Conservation (phyloP, 2,113 vertebrate species). For the Acinonyx jubatus region DNA sequence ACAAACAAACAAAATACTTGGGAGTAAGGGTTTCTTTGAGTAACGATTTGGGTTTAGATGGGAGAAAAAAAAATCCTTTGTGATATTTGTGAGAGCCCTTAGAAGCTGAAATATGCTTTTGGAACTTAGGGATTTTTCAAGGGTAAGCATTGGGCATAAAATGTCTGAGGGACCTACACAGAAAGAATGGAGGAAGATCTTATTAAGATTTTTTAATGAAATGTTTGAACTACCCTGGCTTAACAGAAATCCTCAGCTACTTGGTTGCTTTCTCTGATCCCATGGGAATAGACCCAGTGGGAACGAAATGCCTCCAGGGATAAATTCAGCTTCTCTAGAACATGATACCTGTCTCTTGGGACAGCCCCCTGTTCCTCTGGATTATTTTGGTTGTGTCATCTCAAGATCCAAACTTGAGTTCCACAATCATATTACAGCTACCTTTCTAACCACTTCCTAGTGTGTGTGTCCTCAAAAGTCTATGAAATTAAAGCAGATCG, state of each 20-base stretch:
- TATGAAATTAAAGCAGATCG: neutral
- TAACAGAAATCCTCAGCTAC: neutral
- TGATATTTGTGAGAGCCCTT: neutral
- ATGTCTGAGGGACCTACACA: neutral
- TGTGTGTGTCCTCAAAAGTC: neutral
- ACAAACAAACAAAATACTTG: constrained; percentile 28
- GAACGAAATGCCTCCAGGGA: neutral
- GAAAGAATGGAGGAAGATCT: neutral
- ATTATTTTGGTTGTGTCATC: neutral
- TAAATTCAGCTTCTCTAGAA: neutral
- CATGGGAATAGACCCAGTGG: neutral
- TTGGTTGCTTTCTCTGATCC: neutral
- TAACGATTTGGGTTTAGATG: neutral
- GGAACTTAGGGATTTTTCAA: neutral
- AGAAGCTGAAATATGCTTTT: neutral
- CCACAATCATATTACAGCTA: neutral
- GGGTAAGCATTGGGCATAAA: neutral
- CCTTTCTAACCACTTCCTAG: neutral
- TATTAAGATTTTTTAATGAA: neutral
- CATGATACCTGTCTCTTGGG: neutral
- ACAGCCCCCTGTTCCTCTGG: neutral
- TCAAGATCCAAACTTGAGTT: neutral
- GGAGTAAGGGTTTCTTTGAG: neutral
- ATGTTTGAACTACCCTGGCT: neutral
- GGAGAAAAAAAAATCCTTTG: neutral